Base-by-base conservation (phyloP, 1,140 invertebrate species). In the Agrypnia vestita region DNA sequence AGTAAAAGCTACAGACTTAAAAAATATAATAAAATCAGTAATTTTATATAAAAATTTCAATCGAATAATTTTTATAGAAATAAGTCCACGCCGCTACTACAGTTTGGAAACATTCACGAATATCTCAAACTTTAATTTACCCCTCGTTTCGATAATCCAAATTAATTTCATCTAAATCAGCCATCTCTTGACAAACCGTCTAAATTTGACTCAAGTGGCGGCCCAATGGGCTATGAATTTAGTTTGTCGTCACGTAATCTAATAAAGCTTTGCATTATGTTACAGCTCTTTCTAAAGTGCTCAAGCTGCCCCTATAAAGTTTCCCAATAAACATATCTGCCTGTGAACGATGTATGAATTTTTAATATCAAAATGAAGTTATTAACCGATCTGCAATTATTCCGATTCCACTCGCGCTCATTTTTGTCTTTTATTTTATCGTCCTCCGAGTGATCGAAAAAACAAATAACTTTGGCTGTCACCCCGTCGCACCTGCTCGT, bases 191-290 rank as follows among this genome's bases (percentile, higher is more conserved):
- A 64, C 61, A 64, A 25, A 69, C 44, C 64, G 15, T 69, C 64
- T 13, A 69, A 69, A 69, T 43, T 69, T 69, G 11, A 25, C 8
- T 35, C 13, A 69, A 69, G 46, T 55, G 11, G 47, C 69, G 21
- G 51, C 25, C 21, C 69, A 55, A 73, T 73, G 47, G 53, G 47
- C 69, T 55, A 73, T 73, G 69, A 55, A 73, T 73, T 73, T 25
- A 73, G 47, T 73, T 73, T 73, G 69, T 73, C 53, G 69, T 73
- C 69, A 73, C 69, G 69, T 73, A 73, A 73, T 73, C 69, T 73
- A 73, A 73, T 73, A 53, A 55, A 73, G 64, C 64, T 69, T 47
- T 21, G 44, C 35, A 69, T 69, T 69, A 69, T 69, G 46, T n/a
- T 12, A 73, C 13, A 51, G 49, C 47, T 21, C 49, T 55, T 55